Percentiles rank a stretch among this genome's conserved stretches.
Evolutionary conservation across 2,113 vertebrate genomes (phyloP).

Genomic region (Gasterosteus nipponicus): DNA sequence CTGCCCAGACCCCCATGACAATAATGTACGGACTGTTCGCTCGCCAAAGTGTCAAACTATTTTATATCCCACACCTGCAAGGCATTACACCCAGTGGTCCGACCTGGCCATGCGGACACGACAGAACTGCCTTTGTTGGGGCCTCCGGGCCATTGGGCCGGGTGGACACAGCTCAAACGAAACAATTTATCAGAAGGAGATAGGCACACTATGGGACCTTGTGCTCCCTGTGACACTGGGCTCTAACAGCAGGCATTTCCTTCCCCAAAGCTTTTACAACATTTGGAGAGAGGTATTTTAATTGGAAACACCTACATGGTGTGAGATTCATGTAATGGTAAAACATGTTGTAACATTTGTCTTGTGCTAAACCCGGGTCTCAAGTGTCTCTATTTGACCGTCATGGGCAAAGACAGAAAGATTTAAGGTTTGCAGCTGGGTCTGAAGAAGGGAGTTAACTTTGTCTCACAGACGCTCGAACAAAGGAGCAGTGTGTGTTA

Average conservation of each 20-base stretch:
- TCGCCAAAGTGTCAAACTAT: slow-evolving; percentile 77
- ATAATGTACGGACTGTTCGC: slow-evolving; percentile 74
- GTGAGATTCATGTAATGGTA: too few species aligned
- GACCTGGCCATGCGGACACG: slow-evolving; percentile 70
- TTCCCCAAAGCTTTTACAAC: slow-evolving; percentile 71
- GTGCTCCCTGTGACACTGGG: slow-evolving; percentile 71
- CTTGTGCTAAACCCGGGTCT: too few species aligned
- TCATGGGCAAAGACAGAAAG: too few species aligned
- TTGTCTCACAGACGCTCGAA: too few species aligned
- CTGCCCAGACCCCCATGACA: slow-evolving; percentile 68
- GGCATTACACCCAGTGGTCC: slow-evolving; percentile 71
- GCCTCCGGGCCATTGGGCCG: slow-evolving; percentile 63
- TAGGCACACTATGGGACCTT: slow-evolving; percentile 72
- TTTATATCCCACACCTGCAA: slow-evolving; percentile 81
- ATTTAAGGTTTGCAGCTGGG: too few species aligned
- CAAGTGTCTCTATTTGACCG: too few species aligned
- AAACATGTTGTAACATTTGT: too few species aligned
- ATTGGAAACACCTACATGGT: slow-evolving; percentile 71
- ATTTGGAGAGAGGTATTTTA: slow-evolving; percentile 78
- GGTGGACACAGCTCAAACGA: slow-evolving; percentile 58
- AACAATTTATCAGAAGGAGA: slow-evolving; percentile 76
- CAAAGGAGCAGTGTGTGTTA: too few species aligned
- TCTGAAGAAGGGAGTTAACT: too few species aligned
- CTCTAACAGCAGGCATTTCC: slow-evolving; percentile 73
- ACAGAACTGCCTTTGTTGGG: slow-evolving; percentile 75